Base-by-base conservation (phyloP, 2,797 vertebrate genomes). In the Hypotaenidia okinawae region DNA sequence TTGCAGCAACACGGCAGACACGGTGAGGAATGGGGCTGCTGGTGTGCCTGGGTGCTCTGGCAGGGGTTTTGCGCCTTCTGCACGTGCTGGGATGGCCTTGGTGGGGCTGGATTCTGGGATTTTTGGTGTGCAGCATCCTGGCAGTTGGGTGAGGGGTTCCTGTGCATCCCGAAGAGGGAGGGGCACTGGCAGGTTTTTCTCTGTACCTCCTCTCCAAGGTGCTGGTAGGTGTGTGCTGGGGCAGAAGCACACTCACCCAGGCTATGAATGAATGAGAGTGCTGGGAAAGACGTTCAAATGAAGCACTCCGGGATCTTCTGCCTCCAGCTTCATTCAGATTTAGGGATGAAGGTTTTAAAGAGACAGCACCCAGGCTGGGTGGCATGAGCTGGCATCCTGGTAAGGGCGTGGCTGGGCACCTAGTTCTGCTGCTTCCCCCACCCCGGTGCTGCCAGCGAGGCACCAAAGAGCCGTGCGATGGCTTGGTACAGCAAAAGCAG, bases 261-360 rank as follows among this genome's bases (percentile, higher is more conserved):
- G 3, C 2, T 6, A 17, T 57, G 84, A 95, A 94, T 90, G 66
- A 73, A 92, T 5, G 9, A 59, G 14, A 89, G 64, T 3, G 22
- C 49, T 73, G 78, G 49, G 68, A 66, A 70, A 61, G 73, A 37
- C 0, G 4, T 5, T 61, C 32, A 83, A 81, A 85, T 18, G 79
- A 94, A 95, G 76, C 9, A 21, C 47, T 79, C 6, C 3, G 9
- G 68, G 87, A 72, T 93, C 96, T 37, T 80, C 83, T 96, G 85
- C 75, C 80, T 58, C 61, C n/a, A 43, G 51, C 94, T 95, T 93
- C 93, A 91, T 95, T 97, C 95, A 93, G 61, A 61, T 68, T 86
- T 72, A 39, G 11, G 75, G 81, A 59, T 55, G 91, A 90, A 88
- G 55, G 59, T 72, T 96, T 96, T 95, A 94, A 96, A 91, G 92